Conservation (phyloP, 2,113 vertebrate genomes). For the Cololabis saira region DNA sequence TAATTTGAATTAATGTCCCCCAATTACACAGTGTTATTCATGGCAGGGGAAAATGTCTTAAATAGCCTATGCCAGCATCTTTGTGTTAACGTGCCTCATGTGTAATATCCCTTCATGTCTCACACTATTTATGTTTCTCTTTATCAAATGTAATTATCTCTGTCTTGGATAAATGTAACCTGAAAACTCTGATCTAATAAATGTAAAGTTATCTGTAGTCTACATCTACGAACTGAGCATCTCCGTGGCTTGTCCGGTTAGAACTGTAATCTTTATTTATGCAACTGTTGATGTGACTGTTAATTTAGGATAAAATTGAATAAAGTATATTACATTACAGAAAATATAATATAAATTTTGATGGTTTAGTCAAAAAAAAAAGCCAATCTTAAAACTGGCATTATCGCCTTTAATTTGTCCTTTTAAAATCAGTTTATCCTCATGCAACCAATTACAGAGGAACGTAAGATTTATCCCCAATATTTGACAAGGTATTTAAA, state of each 20-base stretch:
- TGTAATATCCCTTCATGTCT: slow-evolving; percentile 16
- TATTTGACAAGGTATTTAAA: too few relatives aligned
- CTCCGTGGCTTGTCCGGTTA: not conserved
- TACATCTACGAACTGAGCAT: not conserved
- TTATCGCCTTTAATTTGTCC: too few relatives aligned
- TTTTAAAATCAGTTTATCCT: too few relatives aligned
- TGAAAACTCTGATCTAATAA: slow-evolving; percentile 40
- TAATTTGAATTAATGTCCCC: slow-evolving; percentile 5
- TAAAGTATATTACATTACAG: too few relatives aligned
- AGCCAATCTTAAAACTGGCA: too few relatives aligned
- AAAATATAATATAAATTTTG: too few relatives aligned
- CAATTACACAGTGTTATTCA: not conserved
- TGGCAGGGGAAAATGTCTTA: not conserved
- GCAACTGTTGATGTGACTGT: too few relatives aligned
- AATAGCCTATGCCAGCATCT: not conserved
- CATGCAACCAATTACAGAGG: too few relatives aligned
- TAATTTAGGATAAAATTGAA: too few relatives aligned
- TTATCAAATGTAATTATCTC: slow-evolving; percentile 4
- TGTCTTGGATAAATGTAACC: slow-evolving; percentile 12
- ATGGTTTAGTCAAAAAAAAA: too few relatives aligned
- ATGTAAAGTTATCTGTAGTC: slow-evolving; percentile 4
- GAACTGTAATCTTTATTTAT: not conserved
- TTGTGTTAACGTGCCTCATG: slow-evolving; percentile 24
- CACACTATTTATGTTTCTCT: slow-evolving; percentile 3
- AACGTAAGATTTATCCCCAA: too few relatives aligned